Base-by-base conservation (phyloP, 2,113 vertebrate species). In the Rhea pennata region DNA sequence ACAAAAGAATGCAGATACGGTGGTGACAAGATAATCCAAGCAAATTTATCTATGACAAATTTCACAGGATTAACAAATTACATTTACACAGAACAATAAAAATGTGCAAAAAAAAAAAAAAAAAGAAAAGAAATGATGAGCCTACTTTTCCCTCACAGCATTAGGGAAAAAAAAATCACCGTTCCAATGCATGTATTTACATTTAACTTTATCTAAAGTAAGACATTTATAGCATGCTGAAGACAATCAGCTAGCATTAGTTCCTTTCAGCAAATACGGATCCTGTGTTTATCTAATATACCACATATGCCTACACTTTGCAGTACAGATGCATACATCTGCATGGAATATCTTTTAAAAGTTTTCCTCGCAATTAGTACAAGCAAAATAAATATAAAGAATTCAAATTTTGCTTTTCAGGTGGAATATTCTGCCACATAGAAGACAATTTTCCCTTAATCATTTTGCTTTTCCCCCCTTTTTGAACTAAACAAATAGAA, bases 1-100 rank as follows among this genome's bases (percentile, higher is more conserved):
- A 98, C 98, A 98, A 98, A 98, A 98, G 98, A 98, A 98, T 98
- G 98, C 98, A 98, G 98, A 98, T 98, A 98, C 98, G 97, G 98
- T 98, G 98, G 98, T 98, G 98, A 98, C 98, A 98, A 98, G 98
- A 98, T 98, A 98, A 98, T 98, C 98, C 98, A 98, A 98, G 98
- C 98, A 98, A 98, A 98, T 98, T 98, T 98, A 98, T 98, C 98
- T 98, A 98, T 98, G 98, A 98, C 98, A 98, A 98, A 98, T 98
- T 98, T 98, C 98, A 98, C 98, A 98, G 98, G 98, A 98, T 98
- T 98, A 98, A 98, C 98, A 98, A 98, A 98, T 98, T 98, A 98
- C 98, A 98, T 98, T 98, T 98, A 98, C 98, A 98, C 98, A 98
- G 98, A 98, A 98, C 98, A 98, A 98, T 98, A 98, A 98, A 98